A percentile compares a stretch with the other conserved stretches of the same genome.
These are phyloP conservation scores for Eristalis intricaria DNA, from an alignment of 2,888 invertebrate species.

Conservation along the genomic window DNA sequence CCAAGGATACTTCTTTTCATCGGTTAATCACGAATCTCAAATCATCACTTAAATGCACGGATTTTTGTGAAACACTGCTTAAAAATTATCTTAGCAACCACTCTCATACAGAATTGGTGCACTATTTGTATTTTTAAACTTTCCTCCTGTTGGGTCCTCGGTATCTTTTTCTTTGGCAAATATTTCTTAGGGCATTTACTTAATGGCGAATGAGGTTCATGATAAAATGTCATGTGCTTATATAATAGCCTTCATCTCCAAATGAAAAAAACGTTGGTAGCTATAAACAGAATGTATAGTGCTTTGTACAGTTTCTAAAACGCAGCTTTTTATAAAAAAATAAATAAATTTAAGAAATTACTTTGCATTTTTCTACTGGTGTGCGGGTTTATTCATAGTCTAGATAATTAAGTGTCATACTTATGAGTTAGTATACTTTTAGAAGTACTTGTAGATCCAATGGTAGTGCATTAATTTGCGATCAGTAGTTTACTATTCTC, in stretches of 20 bases:
- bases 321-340: not conserved
- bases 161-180: not conserved
- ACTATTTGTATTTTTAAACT: constrained; percentile 46
- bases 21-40: not conserved
- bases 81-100: constrained; percentile 21
- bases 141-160: not conserved
- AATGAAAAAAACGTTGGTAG: not conserved
- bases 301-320: not conserved
- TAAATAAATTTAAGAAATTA: not conserved
- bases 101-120: constrained; percentile 52
- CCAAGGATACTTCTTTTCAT: not conserved
- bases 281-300: not conserved
- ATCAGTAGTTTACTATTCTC: not conserved
- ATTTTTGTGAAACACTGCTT: not conserved
- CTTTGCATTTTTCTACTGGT: constrained; percentile 25
- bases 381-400: constrained; percentile 24
- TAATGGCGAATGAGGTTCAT: not conserved
- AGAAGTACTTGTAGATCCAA: constrained; percentile 39
- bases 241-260: not conserved
- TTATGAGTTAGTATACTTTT: constrained; percentile 19
- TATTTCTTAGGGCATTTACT: not conserved
- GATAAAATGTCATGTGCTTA: not conserved
- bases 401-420: constrained; percentile 19
- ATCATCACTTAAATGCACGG: not conserved
- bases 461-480: constrained; percentile 60